Conservation (phyloP, 2,113 vertebrate genomes). For the Silurus glanis region DNA sequence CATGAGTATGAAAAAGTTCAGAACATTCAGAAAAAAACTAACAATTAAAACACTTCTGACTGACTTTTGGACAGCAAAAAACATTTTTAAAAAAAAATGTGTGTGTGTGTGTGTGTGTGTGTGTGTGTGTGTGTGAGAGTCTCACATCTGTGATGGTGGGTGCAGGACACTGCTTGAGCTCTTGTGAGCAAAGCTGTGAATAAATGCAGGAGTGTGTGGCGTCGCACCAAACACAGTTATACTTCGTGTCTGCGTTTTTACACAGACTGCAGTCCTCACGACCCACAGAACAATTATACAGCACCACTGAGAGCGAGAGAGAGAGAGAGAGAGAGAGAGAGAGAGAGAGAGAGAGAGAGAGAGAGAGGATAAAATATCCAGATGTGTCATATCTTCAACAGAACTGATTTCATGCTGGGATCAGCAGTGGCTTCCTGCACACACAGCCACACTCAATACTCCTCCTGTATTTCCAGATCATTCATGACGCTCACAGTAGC, state of each 20-base stretch:
- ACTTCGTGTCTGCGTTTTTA: conserved; percentile 74
- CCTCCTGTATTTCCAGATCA: neutral
- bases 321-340: neutral
- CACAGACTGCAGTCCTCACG: conserved; percentile 92
- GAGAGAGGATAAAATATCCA: neutral
- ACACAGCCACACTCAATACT: neutral
- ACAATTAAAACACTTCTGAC: no score
- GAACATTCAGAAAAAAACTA: neutral
- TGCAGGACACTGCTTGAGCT: conserved; percentile 73
- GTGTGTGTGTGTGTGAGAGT: neutral
- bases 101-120: neutral
- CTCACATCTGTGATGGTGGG: conserved; percentile 85
- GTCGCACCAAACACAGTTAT: conserved; percentile 87
- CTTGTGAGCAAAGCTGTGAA: conserved; percentile 66
- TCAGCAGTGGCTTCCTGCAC: neutral
- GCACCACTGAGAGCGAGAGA: conserved; percentile 74
- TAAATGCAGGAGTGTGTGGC: conserved; percentile 77
- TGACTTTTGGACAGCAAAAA: neutral
- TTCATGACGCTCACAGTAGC: neutral
- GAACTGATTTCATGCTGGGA: neutral
- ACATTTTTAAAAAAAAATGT: neutral
- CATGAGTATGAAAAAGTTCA: neutral
- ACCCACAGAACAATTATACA: conserved; percentile 92
- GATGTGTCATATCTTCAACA: neutral
- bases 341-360: neutral